Base-by-base conservation (phyloP, 2,888 invertebrate species). In the Serripes groenlandicus region DNA sequence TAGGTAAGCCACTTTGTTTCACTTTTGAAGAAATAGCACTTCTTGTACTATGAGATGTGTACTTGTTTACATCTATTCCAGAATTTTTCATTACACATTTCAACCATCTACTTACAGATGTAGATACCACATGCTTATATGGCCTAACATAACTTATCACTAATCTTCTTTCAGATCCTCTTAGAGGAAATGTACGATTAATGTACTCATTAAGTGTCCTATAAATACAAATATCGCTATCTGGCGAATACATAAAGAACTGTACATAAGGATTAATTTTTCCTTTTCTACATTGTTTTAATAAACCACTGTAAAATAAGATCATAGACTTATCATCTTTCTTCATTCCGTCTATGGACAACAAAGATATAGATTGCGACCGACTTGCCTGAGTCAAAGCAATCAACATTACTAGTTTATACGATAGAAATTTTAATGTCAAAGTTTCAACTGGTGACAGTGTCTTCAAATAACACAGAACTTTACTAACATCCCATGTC, bases 401-500 rank as follows among this genome's bases (percentile, higher is more conserved):
- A 42, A 56, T 15, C 42, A 78, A 56, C 28, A 72, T 56, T 26
- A 64, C 56, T 72, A 56, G 66, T 30, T 78, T 78, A 15, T 18
- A 70, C 4, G 76, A 49, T 32, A 76, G 70, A 0, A 26, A 9
- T 18, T 70, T 69, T 42, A 34, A 64, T n/a, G 78, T 54, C 26
- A 78, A 60, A 49, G 7, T 23, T 26, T 72, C 23, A 4, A 75
- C 21, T 58, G 75, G 82, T 34, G 42, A 58, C 68, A 75, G 35
- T 28, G 64, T 42, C 37, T 28, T 42, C 3, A 82, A 7, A 34
- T 62, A 74, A 32, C 58, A 5, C 26, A 82, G 23, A 11, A 82
- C 75, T 0, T 37, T 30, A 18, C 37, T 37, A 21, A 78, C 75
- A 58, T 75, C 58, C 78, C 78, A 82, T 9, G 75, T 75, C 18